These are phyloP conservation scores for Aphelenchoides bicaudatus DNA, from an alignment of 2,888 invertebrate genomes.

Conservation along the genomic window DNA sequence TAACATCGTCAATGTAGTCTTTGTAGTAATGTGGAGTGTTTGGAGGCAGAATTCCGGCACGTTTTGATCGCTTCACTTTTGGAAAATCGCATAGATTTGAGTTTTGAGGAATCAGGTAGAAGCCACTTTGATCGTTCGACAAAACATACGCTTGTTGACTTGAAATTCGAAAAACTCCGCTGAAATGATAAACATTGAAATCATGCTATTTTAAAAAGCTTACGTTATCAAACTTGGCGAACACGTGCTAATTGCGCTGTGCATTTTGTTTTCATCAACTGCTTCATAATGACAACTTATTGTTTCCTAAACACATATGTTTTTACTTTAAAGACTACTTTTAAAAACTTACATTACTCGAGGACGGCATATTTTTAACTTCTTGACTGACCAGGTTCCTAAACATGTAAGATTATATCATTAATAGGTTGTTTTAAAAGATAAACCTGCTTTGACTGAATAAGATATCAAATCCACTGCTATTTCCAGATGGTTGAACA, in stretches of 20 bases:
- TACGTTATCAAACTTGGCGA: constrained; percentile 22
- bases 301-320: too few species aligned
- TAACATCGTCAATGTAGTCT: constrained; percentile 46
- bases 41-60: neutral
- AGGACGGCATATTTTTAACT: too few species aligned
- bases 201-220: neutral
- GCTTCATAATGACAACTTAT: constrained; percentile 28
- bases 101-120: constrained; percentile 24
- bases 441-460: too few species aligned
- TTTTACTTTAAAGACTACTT: too few species aligned
- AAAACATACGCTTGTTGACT: constrained; percentile 21
- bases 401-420: too few species aligned
- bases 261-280: constrained; percentile 5
- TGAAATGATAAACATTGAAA: constrained; percentile 10
- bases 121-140: constrained; percentile 18
- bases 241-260: constrained; percentile 26
- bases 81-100: neutral
- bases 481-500: too few species aligned
- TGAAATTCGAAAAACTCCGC: constrained; percentile 20
- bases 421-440: too few species aligned
- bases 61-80: constrained; percentile 1
- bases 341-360: too few species aligned
- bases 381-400: too few species aligned
- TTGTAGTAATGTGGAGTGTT: constrained; percentile 41
- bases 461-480: too few species aligned